phyloP scores from a whole-genome alignment of 2,113 vertebrate genomes.

The Pelvicachromis taeniatus region DNA sequence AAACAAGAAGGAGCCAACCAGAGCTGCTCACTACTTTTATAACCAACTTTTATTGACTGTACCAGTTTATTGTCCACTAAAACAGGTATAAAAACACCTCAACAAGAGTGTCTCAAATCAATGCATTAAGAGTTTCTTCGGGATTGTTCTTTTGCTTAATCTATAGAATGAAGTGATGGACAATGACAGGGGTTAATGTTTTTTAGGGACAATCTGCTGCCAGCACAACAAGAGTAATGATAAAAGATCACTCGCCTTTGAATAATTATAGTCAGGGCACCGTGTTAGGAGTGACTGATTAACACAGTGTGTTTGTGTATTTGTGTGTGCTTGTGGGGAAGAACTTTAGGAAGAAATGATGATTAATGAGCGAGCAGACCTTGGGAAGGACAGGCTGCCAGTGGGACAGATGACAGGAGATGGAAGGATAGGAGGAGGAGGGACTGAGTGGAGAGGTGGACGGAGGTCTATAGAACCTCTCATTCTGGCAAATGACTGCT shows the following conservation, averaged over 20 bases:
- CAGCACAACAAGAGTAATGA: constrained; percentile 43
- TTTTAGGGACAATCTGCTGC: constrained; percentile 43
- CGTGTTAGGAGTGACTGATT: constrained; percentile 31
- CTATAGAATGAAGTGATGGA: constrained; percentile 30
- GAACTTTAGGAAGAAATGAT: constrained; percentile 22
- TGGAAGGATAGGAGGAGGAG: background rate
- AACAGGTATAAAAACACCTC: background rate
- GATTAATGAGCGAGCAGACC: constrained; percentile 49
- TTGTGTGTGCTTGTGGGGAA: background rate
- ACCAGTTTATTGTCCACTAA: background rate
- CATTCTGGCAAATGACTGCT: constrained; percentile 36
- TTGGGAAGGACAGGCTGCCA: constrained; percentile 56
- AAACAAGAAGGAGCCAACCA: background rate
- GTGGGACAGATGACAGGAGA: constrained; percentile 23
- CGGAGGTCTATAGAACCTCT: background rate
- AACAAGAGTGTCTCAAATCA: background rate
- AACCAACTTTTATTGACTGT: background rate
- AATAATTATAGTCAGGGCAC: constrained; percentile 52
- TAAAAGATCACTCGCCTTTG: constrained; percentile 46
- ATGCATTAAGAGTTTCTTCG: background rate
- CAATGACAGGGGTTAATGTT: constrained; percentile 19
- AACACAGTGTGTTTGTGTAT: background rate
- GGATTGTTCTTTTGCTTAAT: background rate
- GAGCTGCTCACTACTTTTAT: background rate
- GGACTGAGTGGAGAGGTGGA: constrained; percentile 20